Conservation (phyloP, 2,888 invertebrate genomes). For the Rugalucina vietnamica region DNA sequence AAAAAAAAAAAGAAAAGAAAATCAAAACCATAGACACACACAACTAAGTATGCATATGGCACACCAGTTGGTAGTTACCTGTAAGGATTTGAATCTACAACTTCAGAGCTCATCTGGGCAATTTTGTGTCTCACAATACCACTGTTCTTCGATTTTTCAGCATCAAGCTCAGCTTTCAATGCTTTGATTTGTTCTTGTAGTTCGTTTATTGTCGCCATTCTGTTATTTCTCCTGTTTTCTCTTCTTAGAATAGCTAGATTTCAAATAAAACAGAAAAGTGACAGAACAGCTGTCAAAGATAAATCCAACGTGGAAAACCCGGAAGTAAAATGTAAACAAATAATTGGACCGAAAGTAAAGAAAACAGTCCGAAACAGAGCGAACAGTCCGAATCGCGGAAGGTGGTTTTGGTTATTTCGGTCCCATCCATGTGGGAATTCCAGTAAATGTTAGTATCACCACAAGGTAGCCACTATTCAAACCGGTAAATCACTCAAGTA, state of each 20-base stretch:
- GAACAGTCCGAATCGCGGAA: too few relatives aligned
- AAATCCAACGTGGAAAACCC: constrained; percentile 37
- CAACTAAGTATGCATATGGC: background rate
- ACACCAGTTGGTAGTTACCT: constrained; percentile 86
- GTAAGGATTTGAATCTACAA: constrained; percentile 99
- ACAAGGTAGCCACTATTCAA: too few relatives aligned
- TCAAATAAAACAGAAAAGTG: background rate
- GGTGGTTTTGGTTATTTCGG: too few relatives aligned
- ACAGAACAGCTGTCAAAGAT: background rate
- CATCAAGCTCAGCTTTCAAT: constrained; percentile 85
- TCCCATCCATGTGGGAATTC: too few relatives aligned
- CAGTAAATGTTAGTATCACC: too few relatives aligned
- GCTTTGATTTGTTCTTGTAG: constrained; percentile 86
- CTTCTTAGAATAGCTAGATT: background rate
- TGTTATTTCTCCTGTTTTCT: background rate
- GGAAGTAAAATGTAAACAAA: constrained; percentile 37
- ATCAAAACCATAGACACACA: background rate
- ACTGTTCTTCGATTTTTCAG: constrained; percentile 53
- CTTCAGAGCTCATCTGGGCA: constrained; percentile 96
- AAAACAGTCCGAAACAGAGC: too few relatives aligned
- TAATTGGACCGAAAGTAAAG: background rate
- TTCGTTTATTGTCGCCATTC: constrained; percentile 85
- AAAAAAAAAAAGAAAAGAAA: background rate
- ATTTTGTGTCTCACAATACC: constrained; percentile 88
- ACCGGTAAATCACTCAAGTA: too few relatives aligned